Evolutionary conservation across 2,113 vertebrate genomes (phyloP).

Genomic region (Zapus hudsonius): DNA sequence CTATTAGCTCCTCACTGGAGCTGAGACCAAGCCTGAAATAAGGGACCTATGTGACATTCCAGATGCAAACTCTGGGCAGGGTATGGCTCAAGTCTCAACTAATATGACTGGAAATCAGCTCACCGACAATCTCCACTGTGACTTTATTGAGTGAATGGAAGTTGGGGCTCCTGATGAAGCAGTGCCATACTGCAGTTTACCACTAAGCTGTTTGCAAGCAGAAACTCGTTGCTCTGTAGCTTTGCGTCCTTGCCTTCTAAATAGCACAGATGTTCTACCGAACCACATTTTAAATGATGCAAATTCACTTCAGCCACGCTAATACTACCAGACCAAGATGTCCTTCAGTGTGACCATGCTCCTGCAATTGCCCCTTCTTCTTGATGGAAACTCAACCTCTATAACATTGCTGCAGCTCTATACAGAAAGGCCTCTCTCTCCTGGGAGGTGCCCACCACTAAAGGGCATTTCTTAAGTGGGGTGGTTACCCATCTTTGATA

Average conservation of each 20-base stretch:
- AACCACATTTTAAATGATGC: neutral
- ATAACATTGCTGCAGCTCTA: neutral
- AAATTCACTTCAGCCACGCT: neutral
- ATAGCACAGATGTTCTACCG: rapidly evolving
- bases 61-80: too few species aligned
- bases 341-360: neutral
- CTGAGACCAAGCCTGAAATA: too few species aligned
- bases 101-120: rapidly evolving
- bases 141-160: neutral
- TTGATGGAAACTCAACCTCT: neutral
- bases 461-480: too few species aligned
- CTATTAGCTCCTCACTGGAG: neutral
- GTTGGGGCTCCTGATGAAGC: neutral
- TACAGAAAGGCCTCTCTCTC: neutral
- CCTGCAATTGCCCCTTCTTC: neutral
- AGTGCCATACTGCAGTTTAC: rapidly evolving
- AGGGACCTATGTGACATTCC: neutral
- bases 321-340: neutral
- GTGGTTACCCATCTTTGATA: neutral
- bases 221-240: neutral
- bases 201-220: neutral
- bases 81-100: neutral
- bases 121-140: neutral
- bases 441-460: neutral
- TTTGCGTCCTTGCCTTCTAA: rapidly evolving